phyloP scores from a whole-genome alignment of 2,888 invertebrate species.

The Acleris laterana region DNA sequence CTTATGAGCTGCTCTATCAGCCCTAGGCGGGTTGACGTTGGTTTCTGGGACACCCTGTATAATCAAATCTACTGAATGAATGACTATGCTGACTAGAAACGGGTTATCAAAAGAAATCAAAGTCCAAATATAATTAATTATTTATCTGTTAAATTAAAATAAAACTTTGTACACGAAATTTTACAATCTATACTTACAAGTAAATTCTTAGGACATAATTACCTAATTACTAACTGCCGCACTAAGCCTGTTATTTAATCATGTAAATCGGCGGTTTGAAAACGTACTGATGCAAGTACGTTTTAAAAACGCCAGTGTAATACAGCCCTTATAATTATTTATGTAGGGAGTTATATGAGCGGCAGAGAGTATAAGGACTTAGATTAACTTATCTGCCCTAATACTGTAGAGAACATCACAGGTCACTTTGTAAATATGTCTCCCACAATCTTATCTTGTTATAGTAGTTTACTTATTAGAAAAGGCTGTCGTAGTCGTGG shows the following conservation, averaged over 20 bases:
- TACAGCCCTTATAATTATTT: too few relatives aligned
- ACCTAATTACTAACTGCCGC: constrained; percentile 32
- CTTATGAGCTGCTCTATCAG: too few relatives aligned
- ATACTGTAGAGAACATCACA: constrained; percentile 78
- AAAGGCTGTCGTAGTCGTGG: background rate
- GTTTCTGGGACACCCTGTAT: too few relatives aligned
- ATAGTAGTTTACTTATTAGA: background rate
- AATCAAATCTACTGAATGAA: too few relatives aligned
- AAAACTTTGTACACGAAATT: constrained; percentile 62
- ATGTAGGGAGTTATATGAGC: too few relatives aligned
- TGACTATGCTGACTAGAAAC: background rate
- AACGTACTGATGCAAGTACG: too few relatives aligned
- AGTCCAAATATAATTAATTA: constrained; percentile 34
- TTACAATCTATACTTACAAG: constrained; percentile 47
- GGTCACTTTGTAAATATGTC: constrained; percentile 52
- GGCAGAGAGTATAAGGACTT: constrained; percentile 2
- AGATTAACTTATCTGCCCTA: constrained; percentile 49
- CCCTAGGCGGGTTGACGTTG: too few relatives aligned
- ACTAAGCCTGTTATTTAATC: too few relatives aligned
- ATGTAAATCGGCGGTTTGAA: too few relatives aligned
- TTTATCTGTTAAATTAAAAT: constrained; percentile 44
- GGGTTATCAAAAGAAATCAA: constrained; percentile 11
- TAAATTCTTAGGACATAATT: constrained; percentile 45
- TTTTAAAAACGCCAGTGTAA: too few relatives aligned
- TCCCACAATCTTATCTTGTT: constrained; percentile 41